Evolutionary conservation across 2,113 vertebrate species (phyloP).

Genomic region (Ceyx cyanopectus): DNA sequence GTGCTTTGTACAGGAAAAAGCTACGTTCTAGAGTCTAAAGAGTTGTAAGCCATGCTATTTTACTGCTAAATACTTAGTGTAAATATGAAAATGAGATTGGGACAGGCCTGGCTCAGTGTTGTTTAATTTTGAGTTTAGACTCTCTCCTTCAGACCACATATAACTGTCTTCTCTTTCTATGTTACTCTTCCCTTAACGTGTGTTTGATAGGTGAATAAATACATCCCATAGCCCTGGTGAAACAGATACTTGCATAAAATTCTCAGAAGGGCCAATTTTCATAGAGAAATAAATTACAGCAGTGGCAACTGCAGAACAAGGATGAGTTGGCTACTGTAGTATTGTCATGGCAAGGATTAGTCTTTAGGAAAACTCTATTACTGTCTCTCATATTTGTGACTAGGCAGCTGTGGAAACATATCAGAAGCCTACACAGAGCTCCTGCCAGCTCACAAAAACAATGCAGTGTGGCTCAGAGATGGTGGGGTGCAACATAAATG

Average conservation of each 20-base stretch:
- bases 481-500: not conserved
- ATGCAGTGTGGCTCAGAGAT: not conserved
- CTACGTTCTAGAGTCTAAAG: no score
- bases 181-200: not conserved
- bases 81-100: not conserved
- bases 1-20: no score
- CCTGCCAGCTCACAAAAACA: not conserved
- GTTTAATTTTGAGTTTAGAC: not conserved
- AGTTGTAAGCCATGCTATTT: not conserved
- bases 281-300: not conserved
- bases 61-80: not conserved
- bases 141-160: not conserved
- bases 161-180: not conserved
- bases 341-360: not conserved
- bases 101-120: not conserved
- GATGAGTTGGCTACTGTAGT: not conserved
- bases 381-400: not conserved
- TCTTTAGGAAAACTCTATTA: conserved; percentile 2
- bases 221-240: not conserved
- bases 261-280: not conserved
- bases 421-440: not conserved
- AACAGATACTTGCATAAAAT: not conserved
- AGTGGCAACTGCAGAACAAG: not conserved
- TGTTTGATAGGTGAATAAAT: not conserved
- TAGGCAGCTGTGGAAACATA: not conserved